Evolutionary conservation across 2,888 invertebrate species (phyloP), one percentile per base, ranked within the genome.

Genomic region (Glaucopsyche alexis): DNA sequence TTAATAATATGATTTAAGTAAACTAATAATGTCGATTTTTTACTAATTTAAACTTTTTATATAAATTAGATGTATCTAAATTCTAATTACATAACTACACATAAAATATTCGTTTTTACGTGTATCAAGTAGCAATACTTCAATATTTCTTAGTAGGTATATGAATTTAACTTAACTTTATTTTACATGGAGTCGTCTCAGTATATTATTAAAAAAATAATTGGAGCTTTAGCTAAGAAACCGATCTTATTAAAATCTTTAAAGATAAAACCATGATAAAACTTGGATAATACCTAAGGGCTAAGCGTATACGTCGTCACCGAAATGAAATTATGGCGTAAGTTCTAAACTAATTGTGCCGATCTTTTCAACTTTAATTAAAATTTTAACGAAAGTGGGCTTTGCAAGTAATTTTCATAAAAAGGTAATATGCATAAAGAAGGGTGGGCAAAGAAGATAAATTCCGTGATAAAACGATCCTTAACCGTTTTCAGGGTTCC

Each of bases 311-410:
- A 75, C 76, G 76, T 76, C 75, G 76, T 77, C 77, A 74, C 72
- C 73, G 74, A 74, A 77, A 73, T 71, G 78, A 79, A 79, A 76
- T 80, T 79, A 80, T 78, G 78, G 71, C 72, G 47, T 74, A 80
- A 80, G 75, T 80, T 80, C 71, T 60, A 73, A 77, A 73, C 77
- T 76, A 77, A 77, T 74, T 72, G 74, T 76, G 76, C 76, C 75
- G 76, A 77, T 77, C 74, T 75, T 74, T 76, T 65, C 70, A 78
- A 77, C 76, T 79, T 80, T 78, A 79, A 79, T 79, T 80, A 79
- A 79, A 80, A 76, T 78, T 78, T 78, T 73, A 76, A 78, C 75
- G 74, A 76, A 76, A 72, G 72, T 73, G 16, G 69, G 52, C 16
- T 55, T 13, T 29, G 52, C 52, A 71, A 60, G 40, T 50, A 64